Conservation (phyloP, 1,140 invertebrate genomes). For the Sitodiplosis mosellana region DNA sequence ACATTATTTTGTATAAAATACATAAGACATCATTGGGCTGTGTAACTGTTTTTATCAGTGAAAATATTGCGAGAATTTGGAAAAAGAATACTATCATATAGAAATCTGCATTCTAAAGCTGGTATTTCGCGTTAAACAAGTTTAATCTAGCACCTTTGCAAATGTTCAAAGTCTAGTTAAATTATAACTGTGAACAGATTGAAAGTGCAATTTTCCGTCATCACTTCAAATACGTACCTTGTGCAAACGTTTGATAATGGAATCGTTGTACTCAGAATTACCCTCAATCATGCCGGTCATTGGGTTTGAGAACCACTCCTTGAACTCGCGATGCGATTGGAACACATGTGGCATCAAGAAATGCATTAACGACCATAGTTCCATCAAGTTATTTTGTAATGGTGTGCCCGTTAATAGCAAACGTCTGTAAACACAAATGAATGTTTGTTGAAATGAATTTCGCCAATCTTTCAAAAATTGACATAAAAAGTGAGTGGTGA, state of each 20-base stretch:
- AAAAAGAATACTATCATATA: too few relatives aligned
- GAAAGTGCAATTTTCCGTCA: background rate
- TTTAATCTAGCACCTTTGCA: too few relatives aligned
- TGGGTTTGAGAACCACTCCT: conserved; percentile 98
- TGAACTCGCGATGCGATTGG: conserved; percentile 90
- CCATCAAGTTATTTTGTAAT: conserved; percentile 97
- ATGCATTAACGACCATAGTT: conserved; percentile 99
- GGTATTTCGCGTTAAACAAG: too few relatives aligned
- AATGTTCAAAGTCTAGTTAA: too few relatives aligned
- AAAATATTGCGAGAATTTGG: too few relatives aligned
- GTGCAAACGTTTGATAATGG: conserved; percentile 85
- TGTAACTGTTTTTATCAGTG: too few relatives aligned
- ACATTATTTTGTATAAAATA: too few relatives aligned
- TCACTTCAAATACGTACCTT: conserved; percentile 37
- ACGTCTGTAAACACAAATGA: conserved; percentile 37
- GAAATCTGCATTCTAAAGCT: too few relatives aligned
- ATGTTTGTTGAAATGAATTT: conserved; percentile 4
- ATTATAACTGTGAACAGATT: too few relatives aligned
- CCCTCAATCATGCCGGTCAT: conserved; percentile 97
- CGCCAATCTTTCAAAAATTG: too few relatives aligned
- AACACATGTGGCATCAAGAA: conserved; percentile 99
- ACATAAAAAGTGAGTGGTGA: too few relatives aligned
- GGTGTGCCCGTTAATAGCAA: conserved; percentile 94
- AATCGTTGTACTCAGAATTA: conserved; percentile 85
- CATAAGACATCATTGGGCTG: too few relatives aligned